Evolutionary conservation across 2,888 invertebrate species (phyloP).

Genomic region (Tiliacea aurago): DNA sequence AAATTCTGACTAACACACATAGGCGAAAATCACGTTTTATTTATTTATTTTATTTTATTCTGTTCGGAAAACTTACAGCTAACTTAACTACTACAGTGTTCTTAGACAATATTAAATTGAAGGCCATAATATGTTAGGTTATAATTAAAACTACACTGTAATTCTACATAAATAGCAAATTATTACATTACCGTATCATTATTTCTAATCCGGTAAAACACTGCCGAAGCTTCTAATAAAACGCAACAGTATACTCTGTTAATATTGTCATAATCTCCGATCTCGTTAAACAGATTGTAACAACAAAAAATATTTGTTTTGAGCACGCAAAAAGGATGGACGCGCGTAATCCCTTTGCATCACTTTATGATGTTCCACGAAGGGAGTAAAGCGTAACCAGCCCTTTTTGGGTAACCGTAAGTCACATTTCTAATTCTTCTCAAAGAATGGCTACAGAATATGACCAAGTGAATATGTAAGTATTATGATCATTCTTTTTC

Average conservation of each 20-base stretch:
- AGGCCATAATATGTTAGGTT: too few species aligned
- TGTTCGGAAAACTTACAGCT: too few species aligned
- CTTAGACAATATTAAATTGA: too few species aligned
- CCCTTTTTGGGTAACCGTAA: neutral
- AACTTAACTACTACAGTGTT: too few species aligned
- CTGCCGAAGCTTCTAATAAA: neutral
- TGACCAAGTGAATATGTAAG: too few species aligned
- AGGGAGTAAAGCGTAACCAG: neutral
- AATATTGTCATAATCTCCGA: neutral
- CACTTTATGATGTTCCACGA: neutral
- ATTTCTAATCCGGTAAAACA: neutral
- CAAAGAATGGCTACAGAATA: neutral
- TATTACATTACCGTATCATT: neutral
- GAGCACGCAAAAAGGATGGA: neutral
- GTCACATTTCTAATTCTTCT: neutral
- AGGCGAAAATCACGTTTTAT: neutral
- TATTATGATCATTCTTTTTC: constrained; percentile 4
- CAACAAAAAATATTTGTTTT: neutral
- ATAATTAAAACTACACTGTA: neutral
- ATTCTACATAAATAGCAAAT: too few species aligned
- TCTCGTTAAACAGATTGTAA: neutral
- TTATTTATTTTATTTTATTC: too few species aligned
- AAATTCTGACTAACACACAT: neutral
- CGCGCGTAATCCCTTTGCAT: neutral
- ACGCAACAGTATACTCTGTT: constrained; percentile 1